Conservation (phyloP, 2,113 vertebrate genomes). For the Todiramphus saurophagus region DNA sequence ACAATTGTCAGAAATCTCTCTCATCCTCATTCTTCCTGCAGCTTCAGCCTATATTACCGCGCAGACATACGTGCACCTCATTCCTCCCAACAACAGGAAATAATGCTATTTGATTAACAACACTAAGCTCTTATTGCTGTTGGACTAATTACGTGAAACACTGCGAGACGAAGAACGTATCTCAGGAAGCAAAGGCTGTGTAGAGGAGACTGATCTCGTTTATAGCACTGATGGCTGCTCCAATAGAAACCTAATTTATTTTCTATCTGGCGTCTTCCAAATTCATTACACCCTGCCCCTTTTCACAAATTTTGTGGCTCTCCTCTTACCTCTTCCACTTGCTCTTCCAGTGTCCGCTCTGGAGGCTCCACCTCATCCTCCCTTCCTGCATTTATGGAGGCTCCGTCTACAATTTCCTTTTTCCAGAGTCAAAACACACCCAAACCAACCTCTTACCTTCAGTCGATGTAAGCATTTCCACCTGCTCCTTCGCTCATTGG, state of each 20-base stretch:
- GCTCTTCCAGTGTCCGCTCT: background rate
- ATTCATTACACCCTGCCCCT: background rate
- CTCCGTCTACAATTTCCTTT: background rate
- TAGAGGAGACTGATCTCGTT: accelerated
- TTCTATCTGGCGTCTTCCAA: background rate
- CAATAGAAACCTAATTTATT: background rate
- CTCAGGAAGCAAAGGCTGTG: accelerated
- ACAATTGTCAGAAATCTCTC: background rate
- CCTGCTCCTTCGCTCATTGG: conserved; percentile 33
- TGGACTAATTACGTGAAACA: background rate
- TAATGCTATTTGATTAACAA: accelerated
- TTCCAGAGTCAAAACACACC: background rate
- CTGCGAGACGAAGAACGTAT: background rate
- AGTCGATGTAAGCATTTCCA: background rate
- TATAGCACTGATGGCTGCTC: background rate
- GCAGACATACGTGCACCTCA: accelerated
- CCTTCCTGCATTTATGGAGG: background rate
- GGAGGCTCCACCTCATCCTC: background rate
- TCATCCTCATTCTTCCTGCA: background rate
- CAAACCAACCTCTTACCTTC: conserved; percentile 14
- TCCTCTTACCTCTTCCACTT: conserved; percentile 46
- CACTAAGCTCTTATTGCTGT: background rate
- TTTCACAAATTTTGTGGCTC: background rate
- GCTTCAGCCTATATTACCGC: background rate
- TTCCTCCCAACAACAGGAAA: background rate